A percentile compares a stretch with the other conserved stretches of the same genome.
phyloP scores from a whole-genome alignment of 2,797 vertebrate genomes.

The Sebastes kiyomatsui region DNA sequence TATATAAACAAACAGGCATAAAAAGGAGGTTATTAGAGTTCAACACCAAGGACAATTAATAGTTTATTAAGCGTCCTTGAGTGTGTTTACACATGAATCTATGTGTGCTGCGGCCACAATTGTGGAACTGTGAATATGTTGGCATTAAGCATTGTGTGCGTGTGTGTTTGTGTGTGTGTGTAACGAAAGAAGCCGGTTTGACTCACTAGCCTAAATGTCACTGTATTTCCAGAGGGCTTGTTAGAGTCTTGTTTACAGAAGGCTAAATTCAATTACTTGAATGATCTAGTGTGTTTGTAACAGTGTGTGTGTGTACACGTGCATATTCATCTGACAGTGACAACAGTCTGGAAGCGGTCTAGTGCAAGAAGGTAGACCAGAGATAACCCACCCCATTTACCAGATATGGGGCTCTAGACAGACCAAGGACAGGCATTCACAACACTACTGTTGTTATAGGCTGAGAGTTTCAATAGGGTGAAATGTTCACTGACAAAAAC shows the following conservation, averaged over 20 bases:
- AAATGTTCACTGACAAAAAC: no score
- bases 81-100: not conserved
- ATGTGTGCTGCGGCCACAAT: not conserved
- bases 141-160: not conserved
- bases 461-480: no score
- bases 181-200: constrained; percentile 5
- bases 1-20: not conserved
- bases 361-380: not conserved
- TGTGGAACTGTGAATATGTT: not conserved
- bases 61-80: not conserved
- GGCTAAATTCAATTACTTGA: constrained; percentile 52
- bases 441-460: no score
- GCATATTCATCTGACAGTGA: constrained; percentile 6
- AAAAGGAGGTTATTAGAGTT: not conserved
- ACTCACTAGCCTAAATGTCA: constrained; percentile 58
- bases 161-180: not conserved
- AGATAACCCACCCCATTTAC: not conserved
- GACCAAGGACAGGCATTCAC: constrained; percentile 11
- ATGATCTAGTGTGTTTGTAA: constrained; percentile 26
- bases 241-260: constrained; percentile 59
- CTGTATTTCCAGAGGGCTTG: constrained; percentile 56
- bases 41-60: not conserved
- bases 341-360: not conserved
- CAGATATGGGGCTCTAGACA: not conserved
- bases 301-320: not conserved